phyloP scores from a whole-genome alignment of 2,113 vertebrate genomes.

The Otus sunia region DNA sequence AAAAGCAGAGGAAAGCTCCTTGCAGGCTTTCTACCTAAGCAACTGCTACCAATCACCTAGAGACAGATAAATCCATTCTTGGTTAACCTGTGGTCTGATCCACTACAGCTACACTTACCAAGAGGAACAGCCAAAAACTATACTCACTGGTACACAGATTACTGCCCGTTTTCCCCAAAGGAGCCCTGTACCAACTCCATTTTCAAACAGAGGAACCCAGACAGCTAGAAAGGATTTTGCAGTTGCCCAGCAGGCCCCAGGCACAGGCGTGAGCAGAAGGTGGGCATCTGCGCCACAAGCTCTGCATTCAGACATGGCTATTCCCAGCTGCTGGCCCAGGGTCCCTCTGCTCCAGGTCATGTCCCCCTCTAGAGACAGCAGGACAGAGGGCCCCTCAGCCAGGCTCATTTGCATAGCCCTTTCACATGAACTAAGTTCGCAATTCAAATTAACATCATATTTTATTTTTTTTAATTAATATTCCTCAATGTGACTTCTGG shows the following conservation, averaged over 20 bases:
- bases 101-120: accelerated
- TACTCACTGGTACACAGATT: not conserved
- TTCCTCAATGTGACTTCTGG: not conserved
- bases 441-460: not conserved
- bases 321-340: not conserved
- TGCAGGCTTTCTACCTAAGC: not conserved
- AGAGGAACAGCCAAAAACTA: not conserved
- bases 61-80: not conserved
- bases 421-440: not conserved
- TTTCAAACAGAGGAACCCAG: not conserved
- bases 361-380: not conserved
- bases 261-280: not conserved
- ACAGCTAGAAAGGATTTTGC: not conserved
- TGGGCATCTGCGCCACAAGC: not conserved
- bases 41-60: not conserved
- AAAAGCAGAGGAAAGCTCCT: not conserved
- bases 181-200: not conserved
- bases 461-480: not conserved
- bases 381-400: not conserved
- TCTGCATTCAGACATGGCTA: not conserved
- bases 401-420: not conserved
- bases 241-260: not conserved
- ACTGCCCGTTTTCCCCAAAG: not conserved
- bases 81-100: not conserved
- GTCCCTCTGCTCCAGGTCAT: not conserved